Percentiles rank a stretch among this genome's conserved stretches.
Conservation (phyloP, 2,888 invertebrate species). For the Tipula unca region DNA sequence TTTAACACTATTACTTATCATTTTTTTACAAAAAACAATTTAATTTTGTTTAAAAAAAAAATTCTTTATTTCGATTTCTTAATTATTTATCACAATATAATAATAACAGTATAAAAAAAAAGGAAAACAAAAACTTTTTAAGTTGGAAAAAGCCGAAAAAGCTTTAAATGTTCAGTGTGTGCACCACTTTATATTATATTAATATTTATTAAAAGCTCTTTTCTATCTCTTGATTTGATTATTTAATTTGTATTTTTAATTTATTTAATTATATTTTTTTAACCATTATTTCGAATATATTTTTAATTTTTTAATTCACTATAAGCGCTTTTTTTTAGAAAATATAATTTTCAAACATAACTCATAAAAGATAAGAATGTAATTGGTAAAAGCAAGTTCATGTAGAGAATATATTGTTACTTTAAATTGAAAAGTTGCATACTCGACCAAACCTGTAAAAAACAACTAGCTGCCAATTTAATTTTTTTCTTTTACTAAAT, state of each 20-base stretch:
- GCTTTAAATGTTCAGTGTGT: conserved; percentile 32
- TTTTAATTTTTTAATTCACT: background rate
- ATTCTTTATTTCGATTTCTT: background rate
- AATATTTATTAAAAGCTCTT: conserved; percentile 25
- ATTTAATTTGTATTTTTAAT: no score
- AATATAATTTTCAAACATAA: background rate
- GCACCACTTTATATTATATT: conserved; percentile 26
- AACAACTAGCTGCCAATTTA: background rate
- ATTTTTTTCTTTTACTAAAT: background rate
- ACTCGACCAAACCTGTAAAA: background rate
- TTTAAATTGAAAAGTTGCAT: background rate
- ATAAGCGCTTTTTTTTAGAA: conserved; percentile 9
- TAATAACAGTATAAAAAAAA: background rate
- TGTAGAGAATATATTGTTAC: background rate
- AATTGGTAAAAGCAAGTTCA: background rate
- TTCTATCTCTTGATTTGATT: conserved; percentile 27
- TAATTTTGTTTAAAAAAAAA: background rate
- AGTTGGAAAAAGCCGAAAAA: conserved; percentile 26
- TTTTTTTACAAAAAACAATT: background rate
- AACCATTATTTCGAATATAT: background rate
- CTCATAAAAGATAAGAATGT: background rate
- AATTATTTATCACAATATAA: background rate
- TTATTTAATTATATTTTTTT: background rate
- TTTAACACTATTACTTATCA: background rate
- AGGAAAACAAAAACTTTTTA: conserved; percentile 20